phyloP scores from a whole-genome alignment of 2,797 vertebrate genomes.

The Esox masquinongy region DNA sequence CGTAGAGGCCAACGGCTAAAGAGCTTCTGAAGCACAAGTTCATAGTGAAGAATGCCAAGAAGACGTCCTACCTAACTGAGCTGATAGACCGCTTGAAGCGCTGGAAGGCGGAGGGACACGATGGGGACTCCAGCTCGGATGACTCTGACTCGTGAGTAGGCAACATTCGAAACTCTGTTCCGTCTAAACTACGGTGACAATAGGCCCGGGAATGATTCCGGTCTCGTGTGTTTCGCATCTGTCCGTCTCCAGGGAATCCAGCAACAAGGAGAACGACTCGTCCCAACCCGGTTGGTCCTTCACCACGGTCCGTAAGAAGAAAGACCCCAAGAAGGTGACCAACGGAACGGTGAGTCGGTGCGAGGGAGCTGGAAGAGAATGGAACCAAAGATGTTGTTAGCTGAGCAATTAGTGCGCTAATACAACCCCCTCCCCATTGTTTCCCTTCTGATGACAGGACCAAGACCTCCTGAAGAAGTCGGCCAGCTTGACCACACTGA shows the following conservation, averaged over 20 bases:
- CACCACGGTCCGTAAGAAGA: constrained; percentile 89
- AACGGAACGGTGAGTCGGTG: constrained; percentile 81
- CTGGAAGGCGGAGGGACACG: constrained; percentile 88
- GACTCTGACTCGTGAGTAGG: constrained; percentile 85
- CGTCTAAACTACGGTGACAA: not conserved
- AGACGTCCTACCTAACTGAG: constrained; percentile 92
- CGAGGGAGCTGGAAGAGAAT: not conserved
- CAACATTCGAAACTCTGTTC: not conserved
- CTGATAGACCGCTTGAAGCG: constrained; percentile 89
- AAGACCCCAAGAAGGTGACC: constrained; percentile 81
- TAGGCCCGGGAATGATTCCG: not conserved
- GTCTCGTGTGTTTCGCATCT: not conserved
- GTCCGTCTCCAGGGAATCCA: constrained; percentile 78
- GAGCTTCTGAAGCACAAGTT: constrained; percentile 95
- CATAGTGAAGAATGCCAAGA: constrained; percentile 90
- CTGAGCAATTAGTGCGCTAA: not conserved
- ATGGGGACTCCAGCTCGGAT: constrained; percentile 84
- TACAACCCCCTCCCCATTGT: constrained; percentile 27
- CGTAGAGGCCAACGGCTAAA: constrained; percentile 89
- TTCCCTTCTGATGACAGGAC: constrained; percentile 61
- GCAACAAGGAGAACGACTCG: constrained; percentile 82
- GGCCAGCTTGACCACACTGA: constrained; percentile 83
- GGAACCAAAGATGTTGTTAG: not conserved
- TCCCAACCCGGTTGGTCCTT: constrained; percentile 84
- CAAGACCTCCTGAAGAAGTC: constrained; percentile 86